Evolutionary conservation across 2,113 vertebrate species (phyloP).

Genomic region (Girardinichthys multiradiatus): DNA sequence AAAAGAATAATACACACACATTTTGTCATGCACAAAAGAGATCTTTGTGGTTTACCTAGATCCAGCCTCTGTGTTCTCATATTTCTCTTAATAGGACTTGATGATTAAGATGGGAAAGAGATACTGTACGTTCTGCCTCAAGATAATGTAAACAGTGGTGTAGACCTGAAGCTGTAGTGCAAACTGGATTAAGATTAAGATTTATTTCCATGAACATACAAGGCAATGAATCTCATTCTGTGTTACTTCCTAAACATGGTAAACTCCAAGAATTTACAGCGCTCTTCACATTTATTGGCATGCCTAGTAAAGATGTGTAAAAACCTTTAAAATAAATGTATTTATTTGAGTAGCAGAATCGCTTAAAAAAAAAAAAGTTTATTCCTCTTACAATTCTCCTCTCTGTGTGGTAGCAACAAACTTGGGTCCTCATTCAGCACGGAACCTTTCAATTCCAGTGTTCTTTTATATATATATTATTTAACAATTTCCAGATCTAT

Average conservation of each 20-base stretch:
- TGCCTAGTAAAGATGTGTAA: neutral
- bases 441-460: too few relatives aligned
- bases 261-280: neutral
- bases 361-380: too few relatives aligned
- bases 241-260: neutral
- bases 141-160: slow-evolving; percentile 60
- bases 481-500: too few relatives aligned
- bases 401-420: neutral
- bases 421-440: too few relatives aligned
- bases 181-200: slow-evolving; percentile 62
- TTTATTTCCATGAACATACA: slow-evolving; percentile 43
- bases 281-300: neutral
- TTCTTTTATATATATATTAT: too few relatives aligned
- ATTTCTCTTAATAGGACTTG: slow-evolving; percentile 54
- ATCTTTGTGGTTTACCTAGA: slow-evolving; percentile 48
- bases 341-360: neutral
- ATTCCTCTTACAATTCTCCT: too few relatives aligned
- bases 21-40: slow-evolving; percentile 31
- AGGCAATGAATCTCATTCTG: slow-evolving; percentile 26
- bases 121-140: slow-evolving; percentile 63
- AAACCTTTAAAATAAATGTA: neutral
- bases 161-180: slow-evolving; percentile 38
- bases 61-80: slow-evolving; percentile 41
- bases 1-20: slow-evolving; percentile 2
- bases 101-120: slow-evolving; percentile 66